Conservation (phyloP, 2,113 vertebrate genomes). For the Cepphus grylle region DNA sequence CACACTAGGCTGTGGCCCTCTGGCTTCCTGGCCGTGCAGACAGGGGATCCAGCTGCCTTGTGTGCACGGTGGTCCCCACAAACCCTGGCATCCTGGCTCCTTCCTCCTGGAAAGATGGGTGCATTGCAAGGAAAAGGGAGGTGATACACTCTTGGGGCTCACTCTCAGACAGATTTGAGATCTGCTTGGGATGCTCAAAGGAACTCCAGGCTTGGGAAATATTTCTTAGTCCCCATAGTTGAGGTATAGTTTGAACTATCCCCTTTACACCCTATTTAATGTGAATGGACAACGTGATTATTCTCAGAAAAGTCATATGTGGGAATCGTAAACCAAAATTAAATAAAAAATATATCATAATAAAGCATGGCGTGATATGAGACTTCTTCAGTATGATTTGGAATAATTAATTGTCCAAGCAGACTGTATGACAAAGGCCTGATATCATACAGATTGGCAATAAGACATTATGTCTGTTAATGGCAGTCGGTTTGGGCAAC, state of each 20-base stretch:
- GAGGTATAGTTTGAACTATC: neutral
- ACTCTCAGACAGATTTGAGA: neutral
- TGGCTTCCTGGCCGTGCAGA: neutral
- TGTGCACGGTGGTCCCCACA: neutral
- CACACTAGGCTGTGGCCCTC: neutral
- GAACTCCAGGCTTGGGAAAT: neutral
- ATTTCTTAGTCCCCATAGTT: neutral
- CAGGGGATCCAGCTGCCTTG: neutral
- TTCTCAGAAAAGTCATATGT: neutral
- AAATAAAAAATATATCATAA: neutral
- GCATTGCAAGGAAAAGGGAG: neutral
- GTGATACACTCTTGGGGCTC: rapidly evolving
- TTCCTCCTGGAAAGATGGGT: neutral
- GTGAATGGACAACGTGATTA: neutral
- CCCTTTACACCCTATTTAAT: neutral
- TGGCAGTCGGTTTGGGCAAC: neutral
- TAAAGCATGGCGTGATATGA: neutral
- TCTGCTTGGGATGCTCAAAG: neutral
- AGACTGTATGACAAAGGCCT: neutral
- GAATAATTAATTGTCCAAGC: neutral
- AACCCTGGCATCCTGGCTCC: neutral
- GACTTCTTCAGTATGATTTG: neutral
- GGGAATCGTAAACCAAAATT: neutral
- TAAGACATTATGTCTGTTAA: neutral
- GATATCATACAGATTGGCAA: neutral